A percentile compares a stretch with the other conserved stretches of the same genome.
Evolutionary conservation across 1,140 invertebrate genomes (phyloP).

Genomic region (Anoplolepis gracilipes): DNA sequence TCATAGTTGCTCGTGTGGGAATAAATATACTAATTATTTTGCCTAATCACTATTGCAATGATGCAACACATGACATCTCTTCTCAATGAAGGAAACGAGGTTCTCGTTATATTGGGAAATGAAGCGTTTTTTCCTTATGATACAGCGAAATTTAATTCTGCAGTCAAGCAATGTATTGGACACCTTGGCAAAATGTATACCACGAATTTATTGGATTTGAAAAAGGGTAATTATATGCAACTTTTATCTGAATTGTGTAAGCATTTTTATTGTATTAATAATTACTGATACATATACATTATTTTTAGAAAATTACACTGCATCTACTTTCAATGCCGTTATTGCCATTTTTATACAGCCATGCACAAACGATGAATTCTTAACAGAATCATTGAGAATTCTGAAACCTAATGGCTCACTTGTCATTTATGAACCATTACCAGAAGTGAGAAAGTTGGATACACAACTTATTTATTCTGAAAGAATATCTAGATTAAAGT

Average conservation of each 20-base stretch:
- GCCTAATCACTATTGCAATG: too few relatives aligned
- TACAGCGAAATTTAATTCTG: constrained; percentile 14
- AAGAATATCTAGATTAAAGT: constrained; percentile 86
- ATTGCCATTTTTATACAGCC: constrained; percentile 86
- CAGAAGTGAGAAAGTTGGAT: constrained; percentile 51
- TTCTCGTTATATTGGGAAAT: constrained; percentile 19
- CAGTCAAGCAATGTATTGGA: not conserved
- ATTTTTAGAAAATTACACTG: constrained; percentile 62
- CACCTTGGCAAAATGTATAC: constrained; percentile 29
- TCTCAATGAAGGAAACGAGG: constrained; percentile 17
- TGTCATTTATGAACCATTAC: constrained; percentile 73
- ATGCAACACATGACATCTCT: constrained; percentile 21
- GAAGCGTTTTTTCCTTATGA: constrained; percentile 1
- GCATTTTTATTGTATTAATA: not conserved
- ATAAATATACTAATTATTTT: not conserved
- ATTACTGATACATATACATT: not conserved
- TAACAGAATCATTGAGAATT: constrained; percentile 86
- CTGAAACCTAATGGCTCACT: constrained; percentile 87
- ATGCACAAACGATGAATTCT: constrained; percentile 83
- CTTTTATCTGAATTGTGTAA: not conserved
- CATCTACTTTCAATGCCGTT: constrained; percentile 87
- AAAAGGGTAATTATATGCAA: constrained; percentile 25
- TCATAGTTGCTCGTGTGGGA: not conserved
- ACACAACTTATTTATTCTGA: constrained; percentile 80
- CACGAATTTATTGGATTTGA: not conserved